phyloP scores from a whole-genome alignment of 92 coral and sea anemone genomes.

The Epizoanthus scotinus region DNA sequence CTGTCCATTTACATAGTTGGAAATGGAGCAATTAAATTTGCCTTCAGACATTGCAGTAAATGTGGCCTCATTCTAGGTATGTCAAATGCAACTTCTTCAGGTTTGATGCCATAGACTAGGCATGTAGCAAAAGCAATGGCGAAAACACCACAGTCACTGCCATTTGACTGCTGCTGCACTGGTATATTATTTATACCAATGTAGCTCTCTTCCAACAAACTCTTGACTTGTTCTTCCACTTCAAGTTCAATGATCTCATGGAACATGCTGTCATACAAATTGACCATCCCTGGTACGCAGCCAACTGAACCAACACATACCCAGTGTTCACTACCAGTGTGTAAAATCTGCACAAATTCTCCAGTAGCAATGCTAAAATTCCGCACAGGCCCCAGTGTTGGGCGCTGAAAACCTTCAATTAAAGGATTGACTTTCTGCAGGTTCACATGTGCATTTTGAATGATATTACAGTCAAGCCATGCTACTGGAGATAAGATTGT shows the following conservation, averaged over 20 bases:
- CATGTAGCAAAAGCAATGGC: slow-evolving; percentile 69
- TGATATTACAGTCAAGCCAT: slow-evolving; percentile 68
- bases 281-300: slow-evolving; percentile 62
- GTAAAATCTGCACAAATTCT: slow-evolving; percentile 57
- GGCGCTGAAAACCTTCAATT: slow-evolving; percentile 58
- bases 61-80: slow-evolving; percentile 47
- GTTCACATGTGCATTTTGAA: slow-evolving; percentile 52
- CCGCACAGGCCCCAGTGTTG: slow-evolving; percentile 64
- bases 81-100: slow-evolving; percentile 40
- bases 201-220: slow-evolving; percentile 53
- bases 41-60: slow-evolving; percentile 34
- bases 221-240: slow-evolving; percentile 63
- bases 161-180: slow-evolving; percentile 65
- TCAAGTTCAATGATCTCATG: slow-evolving; percentile 54
- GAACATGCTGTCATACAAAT: slow-evolving; percentile 63
- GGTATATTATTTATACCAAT: slow-evolving; percentile 46
- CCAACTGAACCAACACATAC: slow-evolving; percentile 71
- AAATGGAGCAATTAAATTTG: slow-evolving; percentile 32
- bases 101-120: slow-evolving; percentile 45
- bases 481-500: slow-evolving; percentile 54
- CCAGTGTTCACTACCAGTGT: slow-evolving; percentile 62
- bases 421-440: slow-evolving; percentile 55
- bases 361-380: slow-evolving; percentile 54
- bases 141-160: slow-evolving; percentile 69
- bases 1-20: slow-evolving; percentile 44